Evolutionary conservation across 2,113 vertebrate genomes (phyloP).

Genomic region (Myrmecobius fasciatus): DNA sequence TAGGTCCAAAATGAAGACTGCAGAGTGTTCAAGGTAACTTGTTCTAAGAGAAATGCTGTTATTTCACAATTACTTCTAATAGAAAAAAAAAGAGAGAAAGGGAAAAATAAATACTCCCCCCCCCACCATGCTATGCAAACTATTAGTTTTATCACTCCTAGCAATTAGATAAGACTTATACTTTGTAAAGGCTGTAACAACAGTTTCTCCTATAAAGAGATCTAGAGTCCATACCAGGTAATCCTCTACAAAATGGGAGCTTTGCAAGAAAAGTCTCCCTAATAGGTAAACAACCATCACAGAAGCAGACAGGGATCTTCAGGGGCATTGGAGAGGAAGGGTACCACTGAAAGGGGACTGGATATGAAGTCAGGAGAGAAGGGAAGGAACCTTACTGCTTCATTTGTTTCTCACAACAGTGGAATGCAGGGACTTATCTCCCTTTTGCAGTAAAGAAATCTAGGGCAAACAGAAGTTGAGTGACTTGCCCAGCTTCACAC

Average conservation of each 20-base stretch:
- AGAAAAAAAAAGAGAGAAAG: not conserved
- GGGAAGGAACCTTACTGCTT: not conserved
- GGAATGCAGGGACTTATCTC: not conserved
- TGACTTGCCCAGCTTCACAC: not conserved
- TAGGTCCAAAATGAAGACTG: constrained; percentile 42
- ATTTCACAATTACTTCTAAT: constrained; percentile 48
- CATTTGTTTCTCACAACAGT: not conserved
- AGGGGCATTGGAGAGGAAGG: not conserved
- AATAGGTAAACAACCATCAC: constrained; percentile 33
- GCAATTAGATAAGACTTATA: constrained; percentile 25
- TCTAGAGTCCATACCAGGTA: constrained; percentile 1
- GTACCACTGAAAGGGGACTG: constrained; percentile 14
- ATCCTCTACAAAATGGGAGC: constrained; percentile 1
- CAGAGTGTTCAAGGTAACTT: constrained; percentile 35
- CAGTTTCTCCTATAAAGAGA: constrained; percentile 20
- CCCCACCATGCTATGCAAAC: constrained; percentile 31
- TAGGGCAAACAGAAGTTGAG: not conserved
- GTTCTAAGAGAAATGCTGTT: constrained; percentile 32
- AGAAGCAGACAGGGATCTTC: not conserved
- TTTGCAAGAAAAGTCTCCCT: not conserved
- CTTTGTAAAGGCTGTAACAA: constrained; percentile 11
- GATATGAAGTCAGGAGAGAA: not conserved
- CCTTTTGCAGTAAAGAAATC: not conserved
- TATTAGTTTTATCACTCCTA: not conserved
- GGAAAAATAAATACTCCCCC: not conserved